These are phyloP conservation scores for Colletes collaris DNA, from an alignment of 2,888 invertebrate species.

Conservation along the genomic window DNA sequence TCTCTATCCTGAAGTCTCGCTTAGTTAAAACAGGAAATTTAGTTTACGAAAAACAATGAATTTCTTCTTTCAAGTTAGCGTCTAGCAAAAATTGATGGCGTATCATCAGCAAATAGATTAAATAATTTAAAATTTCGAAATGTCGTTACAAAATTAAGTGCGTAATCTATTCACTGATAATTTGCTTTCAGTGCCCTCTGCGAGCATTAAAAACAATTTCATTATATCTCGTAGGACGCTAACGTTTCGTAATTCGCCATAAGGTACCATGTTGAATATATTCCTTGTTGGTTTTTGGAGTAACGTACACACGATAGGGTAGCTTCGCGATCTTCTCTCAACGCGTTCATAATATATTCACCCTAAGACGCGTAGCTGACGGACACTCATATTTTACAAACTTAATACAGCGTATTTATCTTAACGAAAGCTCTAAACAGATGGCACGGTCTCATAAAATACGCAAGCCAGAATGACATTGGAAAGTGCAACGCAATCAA, in stretches of 20 bases:
- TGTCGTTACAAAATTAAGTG: no score
- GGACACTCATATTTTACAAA: constrained; percentile 44
- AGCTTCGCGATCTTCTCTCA: constrained; percentile 7
- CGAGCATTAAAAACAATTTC: no score
- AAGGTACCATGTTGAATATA: background rate
- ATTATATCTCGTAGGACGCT: no score
- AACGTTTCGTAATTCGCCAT: background rate
- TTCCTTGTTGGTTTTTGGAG: constrained; percentile 7
- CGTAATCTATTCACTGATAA: no score
- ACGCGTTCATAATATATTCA: constrained; percentile 44
- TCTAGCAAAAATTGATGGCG: no score
- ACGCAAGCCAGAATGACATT: constrained; percentile 33
- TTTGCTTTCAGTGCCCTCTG: no score
- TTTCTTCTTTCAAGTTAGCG: no score
- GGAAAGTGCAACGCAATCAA: constrained; percentile 40
- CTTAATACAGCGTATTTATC: constrained; percentile 46
- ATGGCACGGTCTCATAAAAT: constrained; percentile 45
- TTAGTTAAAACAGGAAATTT: no score
- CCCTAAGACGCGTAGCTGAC: constrained; percentile 31
- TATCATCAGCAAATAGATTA: no score
- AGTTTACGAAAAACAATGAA: no score
- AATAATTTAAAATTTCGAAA: no score
- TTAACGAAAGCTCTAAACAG: constrained; percentile 38
- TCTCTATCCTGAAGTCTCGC: background rate
- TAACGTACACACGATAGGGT: constrained; percentile 22